Evolutionary conservation across 2,888 invertebrate species (phyloP).

Genomic region (Parnassius mnemosyne): DNA sequence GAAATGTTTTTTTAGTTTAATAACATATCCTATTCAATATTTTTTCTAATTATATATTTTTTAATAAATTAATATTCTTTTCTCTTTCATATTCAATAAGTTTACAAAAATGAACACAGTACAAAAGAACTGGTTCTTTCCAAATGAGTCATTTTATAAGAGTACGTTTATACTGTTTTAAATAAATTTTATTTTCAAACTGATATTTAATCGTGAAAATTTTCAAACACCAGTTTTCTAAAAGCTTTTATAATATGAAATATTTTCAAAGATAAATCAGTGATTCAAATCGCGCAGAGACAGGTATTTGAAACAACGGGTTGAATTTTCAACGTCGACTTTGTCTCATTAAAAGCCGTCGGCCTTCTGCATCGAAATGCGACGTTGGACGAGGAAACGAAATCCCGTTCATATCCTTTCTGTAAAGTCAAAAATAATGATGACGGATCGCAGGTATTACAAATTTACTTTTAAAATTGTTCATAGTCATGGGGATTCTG

Average conservation of each 20-base stretch:
- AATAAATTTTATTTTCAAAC: not conserved
- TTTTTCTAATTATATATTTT: too few species aligned
- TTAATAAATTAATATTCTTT: too few species aligned
- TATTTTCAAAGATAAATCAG: conserved; percentile 6
- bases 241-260: not conserved
- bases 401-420: conserved; percentile 24
- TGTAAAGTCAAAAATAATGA: conserved; percentile 15
- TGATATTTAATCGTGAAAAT: not conserved
- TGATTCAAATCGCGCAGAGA: conserved; percentile 4
- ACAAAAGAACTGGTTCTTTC: too few species aligned
- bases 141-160: too few species aligned
- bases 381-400: conserved; percentile 24
- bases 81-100: too few species aligned
- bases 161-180: too few species aligned
- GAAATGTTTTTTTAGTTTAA: too few species aligned
- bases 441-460: not conserved
- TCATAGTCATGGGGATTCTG: not conserved
- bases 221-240: not conserved
- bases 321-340: conserved; percentile 12
- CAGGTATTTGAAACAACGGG: conserved; percentile 3
- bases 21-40: too few species aligned
- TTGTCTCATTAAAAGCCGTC: conserved; percentile 25
- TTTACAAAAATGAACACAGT: too few species aligned
- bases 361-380: conserved; percentile 24
- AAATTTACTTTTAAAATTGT: not conserved